Base-by-base conservation (phyloP, 2,888 invertebrate species). In the Tridacna crocea region DNA sequence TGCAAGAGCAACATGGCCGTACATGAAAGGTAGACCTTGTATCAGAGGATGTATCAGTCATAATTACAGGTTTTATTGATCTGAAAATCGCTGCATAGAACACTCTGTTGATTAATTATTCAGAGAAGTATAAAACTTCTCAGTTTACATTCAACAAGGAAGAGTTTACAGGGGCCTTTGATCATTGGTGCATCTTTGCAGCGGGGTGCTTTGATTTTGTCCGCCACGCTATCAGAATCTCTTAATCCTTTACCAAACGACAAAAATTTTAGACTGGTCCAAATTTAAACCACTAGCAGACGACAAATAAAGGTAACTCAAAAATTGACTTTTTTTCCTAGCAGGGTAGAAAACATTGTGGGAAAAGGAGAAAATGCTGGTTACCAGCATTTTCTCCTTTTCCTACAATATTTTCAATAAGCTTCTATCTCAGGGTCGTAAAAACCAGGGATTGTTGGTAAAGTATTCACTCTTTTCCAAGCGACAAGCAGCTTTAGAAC, bases 61-160 rank as follows among this genome's bases (percentile, higher is more conserved):
- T 66, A 66, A n/a, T 46, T 46, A 36, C 46, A 19, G 36, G 36
- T 36, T 36, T 36, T 36, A 36, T 36, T 36, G 36, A 36, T 36
- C 36, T 36, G 8, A 36, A 36, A 36, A 36, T 36, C 36, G 36
- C 36, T 36, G 36, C 36, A 36, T 36, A 36, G 36, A 36, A 36
- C 36, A 36, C 46, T 66, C n/a, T 66, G 66, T 46, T 19, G 6
- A 66, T 66, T 19, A 66, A 66, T 66, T 46, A 66, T 66, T 66
- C 66, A 66, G 66, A 17, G 36, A 66, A 19, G n/a, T 36, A 66
- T 66, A 66, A 66, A 66, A 36, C 36, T 3, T 46, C 66, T 46
- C 47, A 19, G 19, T 36, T 66, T 66, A 66, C 46, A 19, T 22
- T 46, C 47, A 46, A 46, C 46, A 17, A 46, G 66, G 36, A 36